A percentile compares a stretch with the other conserved stretches of the same genome.
Evolutionary conservation across 2,113 vertebrate species (phyloP).

Genomic region (Myanophis thanlyinensis): DNA sequence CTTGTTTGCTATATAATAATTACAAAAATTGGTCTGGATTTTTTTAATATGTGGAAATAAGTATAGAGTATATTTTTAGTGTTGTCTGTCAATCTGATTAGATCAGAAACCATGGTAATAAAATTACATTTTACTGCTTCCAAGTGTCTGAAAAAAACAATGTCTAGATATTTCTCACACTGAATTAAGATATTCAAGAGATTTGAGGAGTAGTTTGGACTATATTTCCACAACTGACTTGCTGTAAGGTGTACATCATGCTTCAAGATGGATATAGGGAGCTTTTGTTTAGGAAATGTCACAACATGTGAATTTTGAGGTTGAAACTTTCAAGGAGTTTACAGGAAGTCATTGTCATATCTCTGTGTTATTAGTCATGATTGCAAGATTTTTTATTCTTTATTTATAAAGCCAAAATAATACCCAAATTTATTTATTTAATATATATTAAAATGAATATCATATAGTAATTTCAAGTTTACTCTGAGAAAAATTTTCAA

Average conservation of each 20-base stretch:
- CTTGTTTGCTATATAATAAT: background rate
- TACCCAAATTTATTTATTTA: background rate
- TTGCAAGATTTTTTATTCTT: constrained; percentile 3
- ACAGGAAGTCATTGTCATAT: background rate
- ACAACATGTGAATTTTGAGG: background rate
- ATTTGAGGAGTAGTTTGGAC: background rate
- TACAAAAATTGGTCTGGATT: background rate
- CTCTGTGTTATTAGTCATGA: background rate
- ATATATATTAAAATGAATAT: background rate
- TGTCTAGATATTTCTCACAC: background rate
- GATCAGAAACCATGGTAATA: background rate
- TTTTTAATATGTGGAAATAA: background rate
- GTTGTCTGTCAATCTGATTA: background rate
- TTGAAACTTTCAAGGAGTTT: background rate
- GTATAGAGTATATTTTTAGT: background rate
- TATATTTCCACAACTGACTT: background rate
- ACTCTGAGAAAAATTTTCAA: background rate
- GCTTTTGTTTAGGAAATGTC: background rate
- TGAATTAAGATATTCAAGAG: background rate
- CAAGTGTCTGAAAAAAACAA: background rate
- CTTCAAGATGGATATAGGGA: background rate
- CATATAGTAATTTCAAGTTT: background rate
- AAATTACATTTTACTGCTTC: background rate
- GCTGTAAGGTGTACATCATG: background rate
- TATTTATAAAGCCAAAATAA: background rate